A percentile compares a stretch with the other conserved stretches of the same genome.
Conservation (phyloP, 2,797 vertebrate genomes). For the Ceyx erithaca region DNA sequence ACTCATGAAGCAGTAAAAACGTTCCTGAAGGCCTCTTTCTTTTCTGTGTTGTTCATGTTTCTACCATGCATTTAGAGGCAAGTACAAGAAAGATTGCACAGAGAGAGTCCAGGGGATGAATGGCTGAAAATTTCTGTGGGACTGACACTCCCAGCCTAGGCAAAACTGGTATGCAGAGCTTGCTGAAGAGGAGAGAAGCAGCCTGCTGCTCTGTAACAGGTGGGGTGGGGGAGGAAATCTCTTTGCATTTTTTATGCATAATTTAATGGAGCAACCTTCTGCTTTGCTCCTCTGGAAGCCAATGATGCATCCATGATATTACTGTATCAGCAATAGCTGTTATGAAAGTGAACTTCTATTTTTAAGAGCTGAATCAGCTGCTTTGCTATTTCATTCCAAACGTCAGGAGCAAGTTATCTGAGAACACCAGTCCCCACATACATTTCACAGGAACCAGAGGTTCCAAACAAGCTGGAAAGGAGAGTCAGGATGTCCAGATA, state of each 20-base stretch:
- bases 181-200: not conserved
- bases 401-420: not conserved
- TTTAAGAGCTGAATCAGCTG: conserved; percentile 6
- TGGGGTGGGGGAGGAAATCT: not conserved
- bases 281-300: not conserved
- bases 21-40: not conserved
- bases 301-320: not conserved
- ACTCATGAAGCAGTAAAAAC: not conserved
- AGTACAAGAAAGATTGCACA: not conserved
- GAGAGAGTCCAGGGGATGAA: not conserved
- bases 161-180: not conserved
- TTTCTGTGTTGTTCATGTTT: not conserved
- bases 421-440: not conserved
- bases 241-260: not conserved
- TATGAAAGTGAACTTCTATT: not conserved
- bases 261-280: conserved; percentile 31
- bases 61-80: not conserved
- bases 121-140: not conserved
- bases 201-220: not conserved
- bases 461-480: not conserved
- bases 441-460: not conserved
- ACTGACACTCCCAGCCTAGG: not conserved
- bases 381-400: not conserved
- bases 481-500: not conserved
- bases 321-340: not conserved